phyloP scores from a whole-genome alignment of 2,888 invertebrate species.

The Phrixothrix hirtus region DNA sequence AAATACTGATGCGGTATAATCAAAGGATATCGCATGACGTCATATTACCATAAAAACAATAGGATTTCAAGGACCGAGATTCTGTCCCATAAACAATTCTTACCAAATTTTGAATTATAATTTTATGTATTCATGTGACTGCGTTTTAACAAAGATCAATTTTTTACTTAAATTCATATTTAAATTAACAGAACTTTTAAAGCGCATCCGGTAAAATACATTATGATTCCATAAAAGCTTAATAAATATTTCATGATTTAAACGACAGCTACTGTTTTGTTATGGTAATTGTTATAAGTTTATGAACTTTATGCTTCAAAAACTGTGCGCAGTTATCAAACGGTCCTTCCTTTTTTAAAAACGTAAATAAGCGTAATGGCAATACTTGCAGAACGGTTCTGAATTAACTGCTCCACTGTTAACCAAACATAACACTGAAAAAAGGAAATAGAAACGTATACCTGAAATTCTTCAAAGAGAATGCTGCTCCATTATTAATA shows the following conservation, averaged over 20 bases:
- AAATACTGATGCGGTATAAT: conserved; percentile 28
- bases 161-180: conserved; percentile 14
- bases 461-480: conserved; percentile 22
- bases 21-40: conserved; percentile 23
- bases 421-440: too few species aligned
- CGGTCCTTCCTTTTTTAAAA: too few species aligned
- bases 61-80: conserved; percentile 33
- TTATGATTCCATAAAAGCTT: conserved; percentile 16
- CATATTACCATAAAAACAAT: conserved; percentile 38
- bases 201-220: conserved; percentile 28
- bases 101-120: conserved; percentile 30
- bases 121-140: conserved; percentile 5
- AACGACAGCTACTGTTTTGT: conserved; percentile 28
- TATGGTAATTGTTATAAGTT: conserved; percentile 28
- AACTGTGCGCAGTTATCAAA: conserved; percentile 29
- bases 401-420: too few species aligned
- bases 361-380: conserved; percentile 12
- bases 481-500: conserved; percentile 29
- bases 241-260: conserved; percentile 27
- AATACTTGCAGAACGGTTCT: too few species aligned
- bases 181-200: conserved; percentile 21
- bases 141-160: conserved; percentile 1
- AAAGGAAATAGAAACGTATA: too few species aligned
- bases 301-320: conserved; percentile 29
- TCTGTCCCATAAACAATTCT: conserved; percentile 31